These are phyloP conservation scores for Petrocephalus microphthalmus DNA, from an alignment of 2,113 vertebrate genomes.

Conservation along the genomic window DNA sequence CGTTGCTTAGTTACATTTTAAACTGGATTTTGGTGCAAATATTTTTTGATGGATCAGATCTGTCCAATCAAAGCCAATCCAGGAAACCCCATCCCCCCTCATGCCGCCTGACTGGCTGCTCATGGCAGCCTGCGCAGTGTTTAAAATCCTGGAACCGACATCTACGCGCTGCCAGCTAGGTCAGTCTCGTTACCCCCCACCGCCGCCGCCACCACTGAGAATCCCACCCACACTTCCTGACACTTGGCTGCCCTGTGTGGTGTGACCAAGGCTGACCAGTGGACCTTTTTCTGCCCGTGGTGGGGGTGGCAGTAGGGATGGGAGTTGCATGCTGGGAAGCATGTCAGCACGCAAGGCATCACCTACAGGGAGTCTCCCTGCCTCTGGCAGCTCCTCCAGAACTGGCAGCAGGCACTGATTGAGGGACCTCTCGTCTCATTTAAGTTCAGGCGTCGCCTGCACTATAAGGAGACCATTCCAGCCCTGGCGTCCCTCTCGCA, in stretches of 20 bases:
- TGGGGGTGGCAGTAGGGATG: not conserved
- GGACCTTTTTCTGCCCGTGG: not conserved
- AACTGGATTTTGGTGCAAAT: not conserved
- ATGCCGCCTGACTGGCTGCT: not conserved
- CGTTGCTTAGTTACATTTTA: not conserved
- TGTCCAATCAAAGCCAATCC: not conserved
- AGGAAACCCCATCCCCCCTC: not conserved
- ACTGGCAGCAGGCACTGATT: not conserved
- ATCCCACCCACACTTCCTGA: not conserved
- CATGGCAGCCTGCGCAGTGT: not conserved
- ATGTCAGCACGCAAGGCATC: not conserved
- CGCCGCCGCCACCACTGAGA: not conserved
- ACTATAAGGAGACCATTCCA: not conserved
- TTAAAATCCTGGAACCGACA: not conserved
- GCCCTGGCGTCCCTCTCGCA: not conserved
- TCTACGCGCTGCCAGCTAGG: not conserved
- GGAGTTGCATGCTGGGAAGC: not conserved
- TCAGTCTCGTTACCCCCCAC: not conserved
- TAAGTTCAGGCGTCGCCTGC: not conserved
- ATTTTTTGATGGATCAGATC: not conserved
- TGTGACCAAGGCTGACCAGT: not conserved
- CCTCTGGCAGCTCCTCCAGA: not conserved
- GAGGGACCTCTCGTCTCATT: not conserved
- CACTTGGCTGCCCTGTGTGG: slow-evolving; percentile 1
- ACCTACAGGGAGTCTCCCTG: not conserved